Conservation (phyloP, 2,797 vertebrate genomes). For the Falco rusticolus region DNA sequence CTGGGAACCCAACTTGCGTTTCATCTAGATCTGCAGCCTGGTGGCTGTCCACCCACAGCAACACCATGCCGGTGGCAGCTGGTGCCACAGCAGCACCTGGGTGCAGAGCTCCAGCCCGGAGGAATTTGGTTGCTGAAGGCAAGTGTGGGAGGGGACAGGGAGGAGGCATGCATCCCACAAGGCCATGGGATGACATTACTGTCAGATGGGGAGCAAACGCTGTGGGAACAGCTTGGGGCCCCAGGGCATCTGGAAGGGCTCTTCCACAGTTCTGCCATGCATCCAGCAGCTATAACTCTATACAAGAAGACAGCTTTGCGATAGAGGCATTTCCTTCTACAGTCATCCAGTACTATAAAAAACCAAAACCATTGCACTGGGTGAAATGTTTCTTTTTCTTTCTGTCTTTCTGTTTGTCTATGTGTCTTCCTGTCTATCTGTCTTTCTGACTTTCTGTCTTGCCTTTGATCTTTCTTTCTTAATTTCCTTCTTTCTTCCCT, state of each 20-base stretch:
- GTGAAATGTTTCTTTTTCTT: not conserved
- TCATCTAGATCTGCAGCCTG: not conserved
- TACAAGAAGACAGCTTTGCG: not conserved
- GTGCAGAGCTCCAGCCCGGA: rapidly evolving
- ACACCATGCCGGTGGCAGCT: rapidly evolving
- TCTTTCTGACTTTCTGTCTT: too few relatives aligned
- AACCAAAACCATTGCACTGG: not conserved
- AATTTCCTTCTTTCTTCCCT: too few relatives aligned
- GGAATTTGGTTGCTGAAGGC: not conserved
- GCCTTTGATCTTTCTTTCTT: too few relatives aligned
- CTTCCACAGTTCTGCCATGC: not conserved
- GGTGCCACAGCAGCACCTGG: not conserved
- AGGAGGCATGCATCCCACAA: not conserved
- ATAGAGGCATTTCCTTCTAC: not conserved
- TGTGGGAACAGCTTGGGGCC: not conserved
- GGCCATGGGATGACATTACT: not conserved
- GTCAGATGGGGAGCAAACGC: not conserved
- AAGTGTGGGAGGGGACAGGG: not conserved
- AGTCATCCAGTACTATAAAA: not conserved
- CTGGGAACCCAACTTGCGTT: not conserved
- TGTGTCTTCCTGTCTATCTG: rapidly evolving
- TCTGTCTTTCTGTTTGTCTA: rapidly evolving
- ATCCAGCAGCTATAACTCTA: not conserved
- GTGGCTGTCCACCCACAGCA: not conserved
- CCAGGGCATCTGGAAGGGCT: not conserved